Conservation (phyloP, 2,888 invertebrate genomes). For the Rotaria socialis region DNA sequence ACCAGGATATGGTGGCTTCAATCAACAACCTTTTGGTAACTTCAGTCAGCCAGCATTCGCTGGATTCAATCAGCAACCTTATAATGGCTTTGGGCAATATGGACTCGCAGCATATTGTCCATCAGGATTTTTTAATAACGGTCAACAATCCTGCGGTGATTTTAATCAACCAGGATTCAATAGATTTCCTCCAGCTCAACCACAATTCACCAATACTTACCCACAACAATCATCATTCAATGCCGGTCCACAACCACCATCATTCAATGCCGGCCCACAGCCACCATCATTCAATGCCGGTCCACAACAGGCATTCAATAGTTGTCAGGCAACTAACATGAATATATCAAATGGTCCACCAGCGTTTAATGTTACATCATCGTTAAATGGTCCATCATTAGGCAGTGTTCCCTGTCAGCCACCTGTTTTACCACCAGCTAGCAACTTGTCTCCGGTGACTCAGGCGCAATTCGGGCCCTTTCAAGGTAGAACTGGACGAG, state of each 20-base stretch:
- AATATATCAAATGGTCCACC: neutral
- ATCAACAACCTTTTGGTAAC: neutral
- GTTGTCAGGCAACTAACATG: neutral
- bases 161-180: neutral
- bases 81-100: neutral
- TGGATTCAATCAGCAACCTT: neutral
- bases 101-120: neutral
- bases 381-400: neutral
- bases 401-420: neutral
- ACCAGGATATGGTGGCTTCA: neutral
- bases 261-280: neutral
- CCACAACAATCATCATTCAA: neutral
- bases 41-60: neutral
- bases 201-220: neutral
- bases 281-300: neutral
- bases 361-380: too few species aligned
- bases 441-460: neutral
- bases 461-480: neutral
- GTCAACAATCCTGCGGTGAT: neutral
- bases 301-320: neutral
- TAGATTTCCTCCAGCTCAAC: neutral
- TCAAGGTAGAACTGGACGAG: neutral
- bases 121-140: neutral
- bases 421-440: neutral
- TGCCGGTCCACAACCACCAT: neutral